Conservation (phyloP, 2,797 vertebrate genomes). For the Etheostoma nigrum region DNA sequence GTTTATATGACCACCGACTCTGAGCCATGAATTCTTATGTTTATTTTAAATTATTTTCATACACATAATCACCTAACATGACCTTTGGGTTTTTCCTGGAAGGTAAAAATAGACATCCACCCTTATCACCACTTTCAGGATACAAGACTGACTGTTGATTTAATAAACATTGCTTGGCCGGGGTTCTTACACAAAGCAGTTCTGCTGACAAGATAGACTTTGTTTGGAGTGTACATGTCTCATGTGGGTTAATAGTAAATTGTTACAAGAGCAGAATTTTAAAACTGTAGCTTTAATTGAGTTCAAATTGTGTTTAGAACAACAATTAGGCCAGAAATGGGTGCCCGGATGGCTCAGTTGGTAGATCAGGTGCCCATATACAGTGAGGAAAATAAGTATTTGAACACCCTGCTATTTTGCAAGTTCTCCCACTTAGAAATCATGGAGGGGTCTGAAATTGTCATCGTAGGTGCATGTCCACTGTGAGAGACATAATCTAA, state of each 20-base stretch:
- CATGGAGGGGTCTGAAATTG: too few species aligned
- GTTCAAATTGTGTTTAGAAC: background rate
- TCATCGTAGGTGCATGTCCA: too few species aligned
- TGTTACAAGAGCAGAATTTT: conserved; percentile 20
- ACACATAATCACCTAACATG: conserved; percentile 18
- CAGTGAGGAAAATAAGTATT: too few species aligned
- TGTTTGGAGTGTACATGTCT: conserved; percentile 36
- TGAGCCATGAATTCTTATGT: conserved; percentile 6
- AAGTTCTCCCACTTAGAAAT: too few species aligned
- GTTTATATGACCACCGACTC: background rate
- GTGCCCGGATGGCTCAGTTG: too few species aligned
- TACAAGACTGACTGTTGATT: conserved; percentile 21
- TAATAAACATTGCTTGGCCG: conserved; percentile 26
- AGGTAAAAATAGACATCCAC: conserved; percentile 41
- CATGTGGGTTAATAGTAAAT: conserved; percentile 43
- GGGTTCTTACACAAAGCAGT: conserved; percentile 32
- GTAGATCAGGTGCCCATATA: too few species aligned
- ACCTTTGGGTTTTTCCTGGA: conserved; percentile 38
- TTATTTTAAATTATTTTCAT: conserved; percentile 28
- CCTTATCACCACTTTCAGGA: conserved; percentile 30
- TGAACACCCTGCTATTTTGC: too few species aligned
- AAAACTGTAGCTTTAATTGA: background rate
- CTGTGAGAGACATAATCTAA: too few species aligned
- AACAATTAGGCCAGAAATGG: conserved; percentile 1
- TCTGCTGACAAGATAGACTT: conserved; percentile 64